Base-by-base conservation (phyloP, 2,888 invertebrate genomes). In the Aradus depressus region DNA sequence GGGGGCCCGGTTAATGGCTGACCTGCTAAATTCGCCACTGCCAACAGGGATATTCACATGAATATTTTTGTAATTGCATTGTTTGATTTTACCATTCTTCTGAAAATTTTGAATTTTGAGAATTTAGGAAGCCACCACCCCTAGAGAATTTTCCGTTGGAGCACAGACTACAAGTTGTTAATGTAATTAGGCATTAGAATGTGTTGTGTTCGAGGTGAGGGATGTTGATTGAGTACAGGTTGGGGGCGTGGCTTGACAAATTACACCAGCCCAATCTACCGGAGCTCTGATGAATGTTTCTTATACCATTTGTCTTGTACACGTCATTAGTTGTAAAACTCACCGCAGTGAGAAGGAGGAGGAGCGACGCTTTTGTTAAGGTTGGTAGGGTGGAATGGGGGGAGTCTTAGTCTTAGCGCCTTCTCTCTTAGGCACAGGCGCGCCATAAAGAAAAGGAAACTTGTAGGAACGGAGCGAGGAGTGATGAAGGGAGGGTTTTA, bases 221-320 rank as follows among this genome's bases (percentile, higher is more conserved):
- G 32, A 18, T 25, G 44, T 21, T 47, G 47, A 47, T 47, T 47
- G 47, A 47, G 37, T 47, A 28, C 21, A 32, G 26, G 44, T 21
- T 21, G n/a, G 26, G 26, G 37, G 47, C 47, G 12, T 14, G 37
- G 31, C 37, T 47, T 47, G 47, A 47, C 47, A 47, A 47, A 47
- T 47, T 47, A 47, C 47, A 34, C 12, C 22, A 23, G 21, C 32
- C 44, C 28, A 44, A 44, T 44, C 44, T 35, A 44, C 8, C 10
- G 5, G 22, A n/a, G 21, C 38, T 26, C 51, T 54, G 54, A 54
- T 54, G 54, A 54, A 54, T 54, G 54, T 51, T 52, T 54, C 54
- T 54, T 54, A 54, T 53, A 38, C 54, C 54, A 50, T 54, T 51
- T 51, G 50, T 54, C 54, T 54, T 48, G 32, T 44, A 38, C 47